Evolutionary conservation across 1,140 invertebrate species (phyloP), one percentile per base, ranked within the genome.

Genomic region (Elysia chlorotica): DNA sequence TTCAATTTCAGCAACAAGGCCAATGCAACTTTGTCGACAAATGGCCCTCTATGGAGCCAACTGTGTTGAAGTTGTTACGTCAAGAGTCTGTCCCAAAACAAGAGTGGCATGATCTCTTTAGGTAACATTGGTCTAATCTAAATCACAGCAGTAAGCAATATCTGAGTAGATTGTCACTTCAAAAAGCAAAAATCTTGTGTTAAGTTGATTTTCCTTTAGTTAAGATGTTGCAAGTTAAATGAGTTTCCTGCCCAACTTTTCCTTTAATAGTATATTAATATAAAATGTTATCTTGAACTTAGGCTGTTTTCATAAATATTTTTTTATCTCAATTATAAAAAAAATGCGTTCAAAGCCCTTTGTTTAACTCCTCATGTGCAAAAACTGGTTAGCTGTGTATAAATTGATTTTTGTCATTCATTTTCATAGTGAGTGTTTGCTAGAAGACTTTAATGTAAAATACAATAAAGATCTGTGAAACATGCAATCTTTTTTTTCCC

Each of bases 71-170:
- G 88, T 87, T 98, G 37, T 88, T 99, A 41, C 92, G 95, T 79
- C 96, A 98, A 88, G 95, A 98, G 84, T 90, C 93, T 33, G 96
- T 99, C 0, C 94, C 93, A n/a, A 92, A 95, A 83, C 90, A 89
- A 77, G 96, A 99, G 91, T 99, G 97, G 97, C 96, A 99, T 87
- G 96, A 97, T 86, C 89, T 99, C 74, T 99, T 99, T 88, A 97
- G 95, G 88, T 93, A 81, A 76, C 54, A 36, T 59, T 69, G n/a
- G n/a, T n/a, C n/a, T n/a, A n/a, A n/a, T n/a, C n/a, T n/a, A n/a
- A n/a, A n/a, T n/a, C n/a, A n/a, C n/a, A n/a, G n/a, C n/a, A n/a
- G n/a, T n/a, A n/a, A n/a, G n/a, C n/a, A n/a, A n/a, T n/a, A n/a
- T n/a, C n/a, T n/a, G n/a, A n/a, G n/a, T n/a, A n/a, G n/a, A n/a